These are phyloP conservation scores for Macrostomum cliftonense DNA, from an alignment of 2,888 invertebrate genomes.

Conservation along the genomic window DNA sequence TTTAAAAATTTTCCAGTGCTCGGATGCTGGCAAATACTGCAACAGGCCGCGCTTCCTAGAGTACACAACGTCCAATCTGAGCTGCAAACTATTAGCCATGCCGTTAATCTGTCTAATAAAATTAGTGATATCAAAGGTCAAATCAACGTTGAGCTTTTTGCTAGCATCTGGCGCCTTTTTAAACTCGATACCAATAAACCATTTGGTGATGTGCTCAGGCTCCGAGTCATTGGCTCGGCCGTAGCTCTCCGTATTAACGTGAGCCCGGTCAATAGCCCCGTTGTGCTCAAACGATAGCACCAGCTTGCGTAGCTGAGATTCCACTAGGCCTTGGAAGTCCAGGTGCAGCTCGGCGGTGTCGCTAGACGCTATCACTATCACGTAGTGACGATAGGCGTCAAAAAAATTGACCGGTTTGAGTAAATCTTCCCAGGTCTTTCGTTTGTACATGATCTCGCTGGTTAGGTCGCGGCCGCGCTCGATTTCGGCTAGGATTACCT, in stretches of 20 bases:
- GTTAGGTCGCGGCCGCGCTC: not conserved
- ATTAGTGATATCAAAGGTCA: too few relatives aligned
- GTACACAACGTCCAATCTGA: too few relatives aligned
- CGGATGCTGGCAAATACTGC: too few relatives aligned
- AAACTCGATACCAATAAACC: conserved; percentile 92
- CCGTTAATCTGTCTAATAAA: too few relatives aligned
- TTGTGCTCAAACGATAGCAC: conserved; percentile 78
- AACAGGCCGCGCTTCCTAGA: too few relatives aligned
- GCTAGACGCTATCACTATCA: conserved; percentile 54
- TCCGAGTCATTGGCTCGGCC: not conserved
- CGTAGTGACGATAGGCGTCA: not conserved
- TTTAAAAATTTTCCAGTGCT: too few relatives aligned
- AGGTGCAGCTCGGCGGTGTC: conserved; percentile 57
- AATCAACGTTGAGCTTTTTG: too few relatives aligned
- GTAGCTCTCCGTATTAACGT: conserved; percentile 49
- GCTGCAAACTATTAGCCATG: too few relatives aligned
- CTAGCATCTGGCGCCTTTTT: too few relatives aligned
- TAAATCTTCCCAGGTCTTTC: not conserved
- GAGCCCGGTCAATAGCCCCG: conserved; percentile 70
- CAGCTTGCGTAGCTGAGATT: conserved; percentile 79
- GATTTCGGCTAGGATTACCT: not conserved
- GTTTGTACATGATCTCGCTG: not conserved
- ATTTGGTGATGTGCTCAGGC: conserved; percentile 59
- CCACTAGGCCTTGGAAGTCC: conserved; percentile 55
- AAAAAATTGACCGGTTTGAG: not conserved